These are phyloP conservation scores for Vulpes ferrilata DNA, from an alignment of 2,113 vertebrate genomes.

Conservation along the genomic window DNA sequence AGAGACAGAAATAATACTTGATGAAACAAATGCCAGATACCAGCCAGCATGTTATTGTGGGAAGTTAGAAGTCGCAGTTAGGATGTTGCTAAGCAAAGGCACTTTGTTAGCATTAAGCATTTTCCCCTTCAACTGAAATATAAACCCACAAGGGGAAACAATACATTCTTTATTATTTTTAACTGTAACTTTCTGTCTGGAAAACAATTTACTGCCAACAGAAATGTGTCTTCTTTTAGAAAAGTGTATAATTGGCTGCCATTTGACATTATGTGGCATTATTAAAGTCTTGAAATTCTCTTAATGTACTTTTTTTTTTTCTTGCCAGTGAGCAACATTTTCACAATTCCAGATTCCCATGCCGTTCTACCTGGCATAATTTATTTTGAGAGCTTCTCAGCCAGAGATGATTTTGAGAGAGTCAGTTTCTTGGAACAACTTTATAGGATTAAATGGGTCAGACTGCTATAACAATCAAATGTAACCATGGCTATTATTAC, in stretches of 20 bases:
- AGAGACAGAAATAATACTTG: constrained; percentile 63
- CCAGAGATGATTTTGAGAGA: constrained; percentile 34
- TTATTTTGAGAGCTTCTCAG: constrained; percentile 47
- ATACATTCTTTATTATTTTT: constrained; percentile 66
- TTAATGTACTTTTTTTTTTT: constrained; percentile 24
- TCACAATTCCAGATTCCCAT: constrained; percentile 58
- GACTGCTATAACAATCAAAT: background rate
- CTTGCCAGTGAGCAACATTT: background rate
- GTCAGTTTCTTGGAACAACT: constrained; percentile 14
- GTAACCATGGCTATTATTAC: background rate
- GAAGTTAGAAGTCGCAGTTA: constrained; percentile 24
- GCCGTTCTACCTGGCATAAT: background rate
- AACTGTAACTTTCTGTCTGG: constrained; percentile 1
- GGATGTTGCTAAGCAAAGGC: constrained; percentile 69
- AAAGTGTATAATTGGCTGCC: constrained; percentile 57
- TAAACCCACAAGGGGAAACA: constrained; percentile 60
- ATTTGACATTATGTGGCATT: constrained; percentile 76
- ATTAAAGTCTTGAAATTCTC: constrained; percentile 74
- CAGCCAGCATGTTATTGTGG: background rate
- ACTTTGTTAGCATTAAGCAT: constrained; percentile 51
- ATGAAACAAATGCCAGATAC: constrained; percentile 59
- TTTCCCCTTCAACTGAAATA: constrained; percentile 41
- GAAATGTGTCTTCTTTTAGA: constrained; percentile 65
- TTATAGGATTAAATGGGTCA: background rate
- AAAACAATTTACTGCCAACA: constrained; percentile 69